These are phyloP conservation scores for Pterois miles DNA, from an alignment of 2,797 vertebrate species.

Conservation along the genomic window DNA sequence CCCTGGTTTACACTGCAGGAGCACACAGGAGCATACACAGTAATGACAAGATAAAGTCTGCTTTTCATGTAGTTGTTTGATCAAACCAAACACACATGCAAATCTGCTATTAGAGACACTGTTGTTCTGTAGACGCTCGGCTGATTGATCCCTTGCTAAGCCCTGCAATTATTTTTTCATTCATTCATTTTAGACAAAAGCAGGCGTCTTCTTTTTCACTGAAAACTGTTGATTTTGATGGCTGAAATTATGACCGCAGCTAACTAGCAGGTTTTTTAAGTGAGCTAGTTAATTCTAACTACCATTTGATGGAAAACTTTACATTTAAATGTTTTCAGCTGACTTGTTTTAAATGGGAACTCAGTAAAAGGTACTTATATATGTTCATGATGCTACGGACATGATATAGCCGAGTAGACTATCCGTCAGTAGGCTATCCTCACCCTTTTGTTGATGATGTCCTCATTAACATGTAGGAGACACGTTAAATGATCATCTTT, in stretches of 20 bases:
- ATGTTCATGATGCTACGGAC: background rate
- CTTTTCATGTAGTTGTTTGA: constrained; percentile 11
- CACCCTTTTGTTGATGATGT: background rate
- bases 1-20: constrained; percentile 51
- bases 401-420: background rate
- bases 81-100: constrained; percentile 16
- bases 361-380: background rate
- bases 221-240: background rate
- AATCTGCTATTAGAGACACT: background rate
- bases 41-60: constrained; percentile 30
- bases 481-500: background rate
- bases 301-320: background rate
- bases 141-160: background rate
- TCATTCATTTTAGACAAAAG: background rate
- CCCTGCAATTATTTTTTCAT: no score
- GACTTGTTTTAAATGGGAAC: no score
- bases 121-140: constrained; percentile 17
- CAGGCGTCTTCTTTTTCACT: background rate
- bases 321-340: background rate
- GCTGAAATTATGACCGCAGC: background rate
- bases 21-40: constrained; percentile 20
- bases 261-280: background rate
- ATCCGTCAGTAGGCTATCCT: no score
- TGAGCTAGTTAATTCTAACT: background rate
- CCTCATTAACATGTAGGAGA: background rate